Percentiles rank a stretch among this genome's conserved stretches.
phyloP scores from a whole-genome alignment of 2,113 vertebrate genomes.

The Muscicapa adusta region DNA sequence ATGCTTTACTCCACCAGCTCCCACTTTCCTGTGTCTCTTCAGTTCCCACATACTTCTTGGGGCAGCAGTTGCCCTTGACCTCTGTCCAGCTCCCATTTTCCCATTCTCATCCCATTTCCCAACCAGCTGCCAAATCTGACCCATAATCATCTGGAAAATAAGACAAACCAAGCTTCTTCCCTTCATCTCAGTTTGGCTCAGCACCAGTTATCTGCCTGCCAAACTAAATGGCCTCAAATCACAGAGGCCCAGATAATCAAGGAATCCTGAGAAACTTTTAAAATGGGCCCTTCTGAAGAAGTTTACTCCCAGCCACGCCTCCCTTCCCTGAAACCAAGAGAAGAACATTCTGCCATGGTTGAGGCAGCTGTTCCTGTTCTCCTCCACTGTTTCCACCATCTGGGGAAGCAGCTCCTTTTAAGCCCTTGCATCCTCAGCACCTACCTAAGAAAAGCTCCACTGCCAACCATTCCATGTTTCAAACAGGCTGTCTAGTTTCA shows the following conservation, averaged over 20 bases:
- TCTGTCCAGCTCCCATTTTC: background rate
- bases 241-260: background rate
- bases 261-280: background rate
- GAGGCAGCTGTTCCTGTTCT: background rate
- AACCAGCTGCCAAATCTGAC: background rate
- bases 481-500: background rate
- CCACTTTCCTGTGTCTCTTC: background rate
- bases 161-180: background rate
- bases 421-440: background rate
- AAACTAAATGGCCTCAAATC: background rate
- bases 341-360: background rate
- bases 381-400: background rate
- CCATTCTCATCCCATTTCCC: background rate
- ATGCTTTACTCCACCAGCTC: background rate
- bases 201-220: background rate
- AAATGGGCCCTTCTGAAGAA: background rate
- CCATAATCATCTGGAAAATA: background rate
- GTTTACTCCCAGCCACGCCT: background rate
- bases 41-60: background rate
- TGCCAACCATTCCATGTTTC: background rate
- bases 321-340: background rate
- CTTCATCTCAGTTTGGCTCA: conserved; percentile 2
- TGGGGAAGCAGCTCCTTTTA: background rate
- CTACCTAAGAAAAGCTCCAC: background rate
- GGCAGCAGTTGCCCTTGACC: background rate